Evolutionary conservation across 2,113 vertebrate species (phyloP).

Genomic region (Spermophilus dauricus): DNA sequence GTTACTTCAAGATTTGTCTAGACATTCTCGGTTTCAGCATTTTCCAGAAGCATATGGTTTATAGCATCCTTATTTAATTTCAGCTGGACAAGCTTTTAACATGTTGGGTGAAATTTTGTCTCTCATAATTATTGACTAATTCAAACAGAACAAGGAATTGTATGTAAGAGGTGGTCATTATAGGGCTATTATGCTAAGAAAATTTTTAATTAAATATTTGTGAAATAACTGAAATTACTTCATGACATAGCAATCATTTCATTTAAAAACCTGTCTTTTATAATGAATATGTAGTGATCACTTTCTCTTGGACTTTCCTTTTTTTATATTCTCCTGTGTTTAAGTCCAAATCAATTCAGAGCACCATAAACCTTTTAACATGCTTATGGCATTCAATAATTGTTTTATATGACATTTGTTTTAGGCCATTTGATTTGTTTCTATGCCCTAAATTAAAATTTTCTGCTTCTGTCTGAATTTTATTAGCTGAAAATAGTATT

Average conservation of each 20-base stretch:
- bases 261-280: constrained; percentile 42
- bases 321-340: constrained; percentile 56
- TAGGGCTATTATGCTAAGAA: neutral
- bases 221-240: constrained; percentile 53
- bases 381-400: constrained; percentile 71
- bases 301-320: constrained; percentile 20
- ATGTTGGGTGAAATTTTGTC: constrained; percentile 50
- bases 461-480: constrained; percentile 77
- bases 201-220: constrained; percentile 56
- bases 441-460: constrained; percentile 76
- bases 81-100: constrained; percentile 24
- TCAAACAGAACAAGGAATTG: constrained; percentile 57
- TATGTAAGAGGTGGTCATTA: neutral
- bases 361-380: constrained; percentile 64
- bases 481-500: constrained; percentile 73
- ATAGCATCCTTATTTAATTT: constrained; percentile 60
- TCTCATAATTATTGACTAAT: neutral
- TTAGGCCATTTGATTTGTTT: constrained; percentile 74
- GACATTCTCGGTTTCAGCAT: constrained; percentile 44
- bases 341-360: constrained; percentile 61
- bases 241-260: constrained; percentile 8
- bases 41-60: constrained; percentile 55
- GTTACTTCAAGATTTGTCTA: constrained; percentile 49
- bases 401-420: constrained; percentile 77
- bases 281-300: neutral